Evolutionary conservation across 2,113 vertebrate genomes (phyloP), one percentile per base, ranked within the genome.

Genomic region (Lepisosteus oculatus): DNA sequence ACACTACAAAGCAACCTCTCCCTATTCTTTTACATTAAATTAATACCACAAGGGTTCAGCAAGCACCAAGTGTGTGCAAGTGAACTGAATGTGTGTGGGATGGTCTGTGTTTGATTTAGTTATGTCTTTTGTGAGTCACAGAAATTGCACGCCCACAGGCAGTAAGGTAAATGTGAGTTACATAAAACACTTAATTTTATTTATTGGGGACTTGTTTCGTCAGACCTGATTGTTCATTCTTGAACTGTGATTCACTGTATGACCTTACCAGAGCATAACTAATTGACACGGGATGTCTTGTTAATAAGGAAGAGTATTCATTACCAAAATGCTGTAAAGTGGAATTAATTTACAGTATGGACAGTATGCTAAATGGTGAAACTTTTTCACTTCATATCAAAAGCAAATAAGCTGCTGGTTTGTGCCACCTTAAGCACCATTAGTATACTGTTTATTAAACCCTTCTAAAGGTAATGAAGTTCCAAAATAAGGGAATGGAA

Each of bases 41-140:
- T 47, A 44, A 71, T 45, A 63, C 61, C 61, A 17, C 7, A 43
- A 47, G 41, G 17, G 65, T 72, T 55, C 43, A 65, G 62, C 54
- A 72, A 72, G 7, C 29, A 55, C 41, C 43, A 57, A 43, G 57
- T 42, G 67, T 41, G 66, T 13, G 43, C 11, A 3, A 29, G 42
- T 44, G 64, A 65, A 65, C 8, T 42, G 51, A 45, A 55, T 55
- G 62, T 75, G 44, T 63, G n/a, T 65, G 17, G 44, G 55, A 47
- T 43, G 42, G 63, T 72, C 61, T 54, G 54, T 55, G 29, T 67
- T 67, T 59, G 62, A 57, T 55, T 61, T 57, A 41, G 6, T 72
- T 70, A 73, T 67, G 72, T 69, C 64, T 56, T 65, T 15, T 63
- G 55, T 75, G 72, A 78, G 9, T 77, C 78, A 77, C 5, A 61